A percentile compares a stretch with the other conserved stretches of the same genome.
Conservation (phyloP, 2,888 invertebrate species). For the Aleiodes leptofemur region DNA sequence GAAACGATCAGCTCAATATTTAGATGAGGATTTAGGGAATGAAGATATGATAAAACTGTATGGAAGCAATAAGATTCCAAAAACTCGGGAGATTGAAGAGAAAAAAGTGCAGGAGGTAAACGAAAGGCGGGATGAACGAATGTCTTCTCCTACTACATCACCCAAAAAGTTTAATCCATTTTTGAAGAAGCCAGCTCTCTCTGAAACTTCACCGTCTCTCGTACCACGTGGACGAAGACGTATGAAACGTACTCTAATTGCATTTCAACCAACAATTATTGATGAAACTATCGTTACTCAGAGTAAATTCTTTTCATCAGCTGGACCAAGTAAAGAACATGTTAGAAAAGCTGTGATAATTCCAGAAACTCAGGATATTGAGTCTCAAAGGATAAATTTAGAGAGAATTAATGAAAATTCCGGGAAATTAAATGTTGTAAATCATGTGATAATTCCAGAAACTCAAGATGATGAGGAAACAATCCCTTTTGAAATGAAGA, state of each 20-base stretch:
- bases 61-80: conserved; percentile 47
- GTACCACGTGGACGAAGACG: conserved; percentile 61
- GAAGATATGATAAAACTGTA: conserved; percentile 51
- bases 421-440: conserved; percentile 48
- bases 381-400: not conserved
- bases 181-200: conserved; percentile 49
- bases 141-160: conserved; percentile 52
- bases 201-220: conserved; percentile 67
- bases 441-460: conserved; percentile 47
- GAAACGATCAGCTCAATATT: conserved; percentile 44
- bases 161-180: conserved; percentile 62
- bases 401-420: conserved; percentile 43
- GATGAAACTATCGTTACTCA: conserved; percentile 60
- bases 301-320: conserved; percentile 68
- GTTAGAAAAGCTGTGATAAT: conserved; percentile 11
- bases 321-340: not conserved
- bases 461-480: conserved; percentile 16
- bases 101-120: conserved; percentile 12
- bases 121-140: conserved; percentile 30
- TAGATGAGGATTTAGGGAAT: conserved; percentile 51
- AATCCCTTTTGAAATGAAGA: conserved; percentile 28
- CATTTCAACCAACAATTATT: conserved; percentile 66
- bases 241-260: conserved; percentile 57
- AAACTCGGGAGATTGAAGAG: conserved; percentile 43
- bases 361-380: conserved; percentile 3